Evolutionary conservation across 2,888 invertebrate genomes (phyloP), one percentile per base, ranked within the genome.

Genomic region (Erebia ligea): DNA sequence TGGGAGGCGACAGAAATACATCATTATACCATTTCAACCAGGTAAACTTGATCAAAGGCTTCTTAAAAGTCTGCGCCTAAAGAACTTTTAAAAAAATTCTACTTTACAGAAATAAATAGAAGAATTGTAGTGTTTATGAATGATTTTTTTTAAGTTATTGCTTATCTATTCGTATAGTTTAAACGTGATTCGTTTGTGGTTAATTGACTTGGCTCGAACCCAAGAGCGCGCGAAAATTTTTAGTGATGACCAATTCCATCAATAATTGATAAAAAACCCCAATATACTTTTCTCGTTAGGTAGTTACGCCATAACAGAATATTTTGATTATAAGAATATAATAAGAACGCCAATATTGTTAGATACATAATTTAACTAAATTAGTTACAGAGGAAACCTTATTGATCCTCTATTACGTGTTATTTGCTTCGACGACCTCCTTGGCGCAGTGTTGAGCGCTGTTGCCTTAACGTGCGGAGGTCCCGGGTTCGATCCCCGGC

Each of bases 11-110:
- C 86, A 84, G 9, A 92, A 85, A 79, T 88, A 83, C 77, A 81
- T 88, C 19, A 91, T 91, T 73, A 84, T 93, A 68, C 92, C 92
- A 6, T 93, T 90, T 83, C 85, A 88, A 76, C 93, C 93, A 87
- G 91, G 93, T 92, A 86, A 78, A 72, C 48, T 9, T 45, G 45
- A 61, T 61, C 45, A 61, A 45, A 61, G 19, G 45, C 45, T 45
- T 17, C 5, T 42, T 2, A 10, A 8, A 42, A 19, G 42, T 61
- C 61, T 17, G n/a, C 13, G 9, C 6, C 21, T 17, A 34, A 34
- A 63, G 11, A n/a, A 15, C n/a, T 34, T 17, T 17, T 4, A n/a
- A 15, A 21, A 11, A 34, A 58, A n/a, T 34, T 11, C 25, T 59
- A 19, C 19, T 21, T 19, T 42, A 2, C 10, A n/a, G 15, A 59